phyloP scores from a whole-genome alignment of 2,797 vertebrate species.

The Naso thynnoides region DNA sequence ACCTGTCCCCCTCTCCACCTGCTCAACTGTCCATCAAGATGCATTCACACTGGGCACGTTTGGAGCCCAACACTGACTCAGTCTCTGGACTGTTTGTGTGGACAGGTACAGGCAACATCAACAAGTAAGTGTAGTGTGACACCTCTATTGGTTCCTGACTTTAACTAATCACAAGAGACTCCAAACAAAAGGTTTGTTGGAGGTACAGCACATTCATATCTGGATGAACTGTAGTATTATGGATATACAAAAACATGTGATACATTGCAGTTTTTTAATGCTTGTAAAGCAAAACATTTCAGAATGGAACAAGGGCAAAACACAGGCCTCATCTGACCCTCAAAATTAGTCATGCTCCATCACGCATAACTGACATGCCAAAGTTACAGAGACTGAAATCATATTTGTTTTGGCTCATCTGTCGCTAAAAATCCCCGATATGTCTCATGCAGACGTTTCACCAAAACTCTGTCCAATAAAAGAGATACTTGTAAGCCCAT shows the following conservation, averaged over 20 bases:
- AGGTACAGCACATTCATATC: background rate
- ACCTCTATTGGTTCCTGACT: background rate
- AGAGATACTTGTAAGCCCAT: slow-evolving; percentile 12
- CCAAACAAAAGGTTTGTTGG: background rate
- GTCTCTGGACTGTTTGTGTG: background rate
- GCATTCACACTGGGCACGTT: slow-evolving; percentile 9
- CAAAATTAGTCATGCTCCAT: slow-evolving; percentile 42
- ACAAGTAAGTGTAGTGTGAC: background rate
- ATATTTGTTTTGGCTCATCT: slow-evolving; percentile 44
- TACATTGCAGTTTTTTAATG: slow-evolving; percentile 24
- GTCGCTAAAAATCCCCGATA: slow-evolving; percentile 32
- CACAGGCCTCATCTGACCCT: slow-evolving; percentile 16
- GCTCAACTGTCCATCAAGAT: slow-evolving; percentile 44
- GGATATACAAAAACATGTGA: slow-evolving; percentile 10
- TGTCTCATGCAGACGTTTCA: slow-evolving; percentile 25
- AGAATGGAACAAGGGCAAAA: slow-evolving; percentile 29
- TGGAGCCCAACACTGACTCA: background rate
- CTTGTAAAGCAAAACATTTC: slow-evolving; percentile 27
- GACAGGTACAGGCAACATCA: slow-evolving; percentile 9
- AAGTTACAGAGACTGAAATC: slow-evolving; percentile 26
- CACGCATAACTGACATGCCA: slow-evolving; percentile 18
- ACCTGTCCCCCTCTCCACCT: slow-evolving; percentile 51
- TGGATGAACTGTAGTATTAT: slow-evolving; percentile 2
- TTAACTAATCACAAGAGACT: background rate
- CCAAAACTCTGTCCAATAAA: slow-evolving; percentile 28